A percentile compares a stretch with the other conserved stretches of the same genome.
These are phyloP conservation scores for Labeo rohita DNA, from an alignment of 2,113 vertebrate species.

Conservation along the genomic window DNA sequence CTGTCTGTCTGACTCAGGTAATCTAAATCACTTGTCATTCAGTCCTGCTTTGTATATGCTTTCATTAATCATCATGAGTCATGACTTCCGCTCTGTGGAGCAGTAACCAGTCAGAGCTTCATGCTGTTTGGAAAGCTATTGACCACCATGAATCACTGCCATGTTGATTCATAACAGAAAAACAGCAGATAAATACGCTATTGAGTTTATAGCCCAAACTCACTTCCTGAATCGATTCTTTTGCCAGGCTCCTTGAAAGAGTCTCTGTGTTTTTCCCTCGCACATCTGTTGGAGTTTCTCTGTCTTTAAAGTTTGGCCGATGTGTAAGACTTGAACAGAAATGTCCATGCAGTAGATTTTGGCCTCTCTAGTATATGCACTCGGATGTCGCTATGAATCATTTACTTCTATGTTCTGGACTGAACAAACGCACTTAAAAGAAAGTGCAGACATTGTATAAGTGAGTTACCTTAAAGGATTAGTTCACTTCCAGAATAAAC, in stretches of 20 bases:
- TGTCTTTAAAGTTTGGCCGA: slow-evolving; percentile 55
- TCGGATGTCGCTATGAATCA: neutral
- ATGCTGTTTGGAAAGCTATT: neutral
- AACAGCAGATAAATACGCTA: slow-evolving; percentile 40
- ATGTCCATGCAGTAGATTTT: slow-evolving; percentile 57
- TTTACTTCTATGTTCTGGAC: neutral
- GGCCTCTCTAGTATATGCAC: neutral
- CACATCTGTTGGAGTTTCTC: slow-evolving; percentile 68
- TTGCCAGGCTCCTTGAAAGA: slow-evolving; percentile 67
- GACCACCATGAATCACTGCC: slow-evolving; percentile 50
- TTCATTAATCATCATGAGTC: neutral
- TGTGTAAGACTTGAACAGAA: slow-evolving; percentile 41
- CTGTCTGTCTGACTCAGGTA: slow-evolving; percentile 37
- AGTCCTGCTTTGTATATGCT: slow-evolving; percentile 40
- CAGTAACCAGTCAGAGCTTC: neutral
- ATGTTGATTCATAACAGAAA: slow-evolving; percentile 43
- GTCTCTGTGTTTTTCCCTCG: slow-evolving; percentile 66
- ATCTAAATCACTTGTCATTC: slow-evolving; percentile 46
- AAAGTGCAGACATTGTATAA: neutral
- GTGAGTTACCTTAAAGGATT: neutral
- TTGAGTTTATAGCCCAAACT: slow-evolving; percentile 60
- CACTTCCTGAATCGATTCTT: slow-evolving; percentile 66
- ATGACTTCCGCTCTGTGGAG: slow-evolving; percentile 28
- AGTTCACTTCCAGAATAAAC: too few relatives aligned
- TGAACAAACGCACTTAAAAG: neutral